Conservation (phyloP, 2,113 vertebrate genomes). For the Alethe castanea region DNA sequence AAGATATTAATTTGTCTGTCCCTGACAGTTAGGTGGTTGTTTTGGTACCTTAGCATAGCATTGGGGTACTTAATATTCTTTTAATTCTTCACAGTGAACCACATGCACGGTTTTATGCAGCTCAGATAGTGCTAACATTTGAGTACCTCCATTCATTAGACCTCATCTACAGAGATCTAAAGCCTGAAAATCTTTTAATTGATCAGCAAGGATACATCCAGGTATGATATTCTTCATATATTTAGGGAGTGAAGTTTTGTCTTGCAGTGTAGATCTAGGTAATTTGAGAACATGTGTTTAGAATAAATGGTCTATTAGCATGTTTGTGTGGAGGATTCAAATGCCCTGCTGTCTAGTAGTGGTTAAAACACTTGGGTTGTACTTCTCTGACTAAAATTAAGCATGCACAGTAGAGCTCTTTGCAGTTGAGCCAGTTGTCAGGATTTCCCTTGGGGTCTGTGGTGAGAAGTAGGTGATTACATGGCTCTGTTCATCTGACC, state of each 20-base stretch:
- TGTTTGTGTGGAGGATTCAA: not conserved
- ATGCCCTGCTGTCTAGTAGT: not conserved
- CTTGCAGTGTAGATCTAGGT: not conserved
- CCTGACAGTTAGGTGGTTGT: not conserved
- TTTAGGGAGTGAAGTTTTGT: not conserved
- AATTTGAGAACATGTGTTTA: not conserved
- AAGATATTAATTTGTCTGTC: not conserved
- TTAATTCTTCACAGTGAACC: constrained; percentile 84
- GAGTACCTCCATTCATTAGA: constrained; percentile 99
- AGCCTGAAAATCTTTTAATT: constrained; percentile 99
- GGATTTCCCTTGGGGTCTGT: constrained; percentile 3
- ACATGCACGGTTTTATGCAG: constrained; percentile 98
- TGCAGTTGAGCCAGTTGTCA: not conserved
- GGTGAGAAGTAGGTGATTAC: constrained; percentile 5
- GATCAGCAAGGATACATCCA: constrained; percentile 99
- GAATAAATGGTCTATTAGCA: not conserved
- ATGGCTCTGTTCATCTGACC: constrained; percentile 17
- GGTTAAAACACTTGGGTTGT: not conserved
- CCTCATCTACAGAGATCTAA: constrained; percentile 99
- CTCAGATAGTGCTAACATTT: constrained; percentile 99
- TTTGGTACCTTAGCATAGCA: not conserved
- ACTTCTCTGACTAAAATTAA: constrained; percentile 5
- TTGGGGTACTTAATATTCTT: constrained; percentile 30
- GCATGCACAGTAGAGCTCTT: not conserved
- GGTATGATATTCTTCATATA: constrained; percentile 75